Evolutionary conservation across 1,140 invertebrate genomes (phyloP).

Genomic region (Theocolax elegans): DNA sequence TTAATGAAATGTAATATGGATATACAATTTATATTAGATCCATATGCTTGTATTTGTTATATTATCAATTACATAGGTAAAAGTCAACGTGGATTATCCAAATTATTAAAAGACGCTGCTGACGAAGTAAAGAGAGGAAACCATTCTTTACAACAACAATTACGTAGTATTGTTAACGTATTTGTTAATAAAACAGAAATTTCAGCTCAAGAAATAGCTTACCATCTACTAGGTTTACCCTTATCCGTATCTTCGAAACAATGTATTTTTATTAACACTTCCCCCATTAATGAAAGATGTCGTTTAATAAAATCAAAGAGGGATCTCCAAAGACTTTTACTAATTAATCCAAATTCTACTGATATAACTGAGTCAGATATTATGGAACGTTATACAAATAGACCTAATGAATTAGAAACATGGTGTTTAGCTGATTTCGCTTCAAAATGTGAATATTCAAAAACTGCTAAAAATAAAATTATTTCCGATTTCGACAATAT

Average conservation of each 20-base stretch:
- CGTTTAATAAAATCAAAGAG: constrained; percentile 13
- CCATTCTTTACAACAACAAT: constrained; percentile 21
- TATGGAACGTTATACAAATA: background rate
- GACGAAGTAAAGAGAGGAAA: constrained; percentile 12
- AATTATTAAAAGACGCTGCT: constrained; percentile 16
- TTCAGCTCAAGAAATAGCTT: constrained; percentile 22
- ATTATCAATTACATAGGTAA: constrained; percentile 14
- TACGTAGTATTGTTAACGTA: constrained; percentile 15
- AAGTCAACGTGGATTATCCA: constrained; percentile 19
- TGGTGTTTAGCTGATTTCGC: constrained; percentile 8
- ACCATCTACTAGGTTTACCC: constrained; percentile 6
- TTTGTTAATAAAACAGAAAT: constrained; percentile 24
- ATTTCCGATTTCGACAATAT: background rate
- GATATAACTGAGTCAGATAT: background rate
- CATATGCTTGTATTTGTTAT: no score
- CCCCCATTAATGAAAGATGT: constrained; percentile 7
- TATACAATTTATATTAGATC: constrained; percentile 26
- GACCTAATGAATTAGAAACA: background rate
- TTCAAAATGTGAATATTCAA: background rate
- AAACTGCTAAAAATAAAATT: background rate
- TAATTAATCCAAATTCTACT: background rate
- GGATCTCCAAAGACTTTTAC: background rate
- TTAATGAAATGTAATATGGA: constrained; percentile 35
- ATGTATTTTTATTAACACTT: constrained; percentile 23
- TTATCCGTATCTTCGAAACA: constrained; percentile 4